Conservation (phyloP, 2,797 vertebrate genomes). For the Chaenodraco wilsoni region DNA sequence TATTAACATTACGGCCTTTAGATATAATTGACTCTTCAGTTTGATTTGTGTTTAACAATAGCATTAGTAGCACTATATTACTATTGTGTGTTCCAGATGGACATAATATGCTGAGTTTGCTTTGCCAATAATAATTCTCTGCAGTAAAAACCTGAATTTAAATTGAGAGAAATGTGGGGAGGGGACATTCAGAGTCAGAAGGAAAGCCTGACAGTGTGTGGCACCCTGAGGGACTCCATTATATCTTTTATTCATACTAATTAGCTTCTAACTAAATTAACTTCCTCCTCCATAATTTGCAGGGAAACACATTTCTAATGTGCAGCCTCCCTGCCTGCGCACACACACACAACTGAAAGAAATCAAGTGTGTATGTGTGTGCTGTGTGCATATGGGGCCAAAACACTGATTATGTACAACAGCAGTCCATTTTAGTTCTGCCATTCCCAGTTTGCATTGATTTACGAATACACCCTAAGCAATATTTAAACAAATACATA, state of each 20-base stretch:
- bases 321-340: constrained; percentile 40
- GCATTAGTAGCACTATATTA: constrained; percentile 6
- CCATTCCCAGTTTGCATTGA: constrained; percentile 37
- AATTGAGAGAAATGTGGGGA: constrained; percentile 32
- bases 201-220: constrained; percentile 68
- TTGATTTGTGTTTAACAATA: constrained; percentile 1
- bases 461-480: constrained; percentile 25
- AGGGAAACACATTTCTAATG: constrained; percentile 70
- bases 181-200: constrained; percentile 36
- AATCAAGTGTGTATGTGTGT: constrained; percentile 34
- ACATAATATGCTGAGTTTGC: constrained; percentile 27
- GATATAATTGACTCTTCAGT: constrained; percentile 2
- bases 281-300: constrained; percentile 74
- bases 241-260: constrained; percentile 82
- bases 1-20: background rate
- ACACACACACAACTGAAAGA: constrained; percentile 10
- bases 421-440: constrained; percentile 44
- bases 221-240: constrained; percentile 65
- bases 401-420: constrained; percentile 39
- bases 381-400: constrained; percentile 27
- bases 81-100: background rate
- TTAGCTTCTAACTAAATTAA: constrained; percentile 79
- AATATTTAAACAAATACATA: constrained; percentile 12
- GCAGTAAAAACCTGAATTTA: constrained; percentile 47
- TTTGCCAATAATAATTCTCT: constrained; percentile 30